Evolutionary conservation across 2,888 invertebrate genomes (phyloP).

Genomic region (Zelleria hepariella): DNA sequence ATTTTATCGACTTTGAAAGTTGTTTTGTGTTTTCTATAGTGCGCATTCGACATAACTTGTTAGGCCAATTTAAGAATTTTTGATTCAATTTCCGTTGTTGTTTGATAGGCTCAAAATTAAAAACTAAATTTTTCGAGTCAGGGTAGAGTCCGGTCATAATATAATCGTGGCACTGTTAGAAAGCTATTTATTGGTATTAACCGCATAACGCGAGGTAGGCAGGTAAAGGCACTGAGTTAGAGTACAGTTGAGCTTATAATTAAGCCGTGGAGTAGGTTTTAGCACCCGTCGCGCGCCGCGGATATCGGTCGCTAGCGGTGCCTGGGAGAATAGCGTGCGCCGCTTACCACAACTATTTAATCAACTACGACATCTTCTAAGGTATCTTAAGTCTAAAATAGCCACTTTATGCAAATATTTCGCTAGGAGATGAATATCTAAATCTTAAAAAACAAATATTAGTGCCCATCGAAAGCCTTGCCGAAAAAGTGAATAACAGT

Average conservation of each 20-base stretch:
- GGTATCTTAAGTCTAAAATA: background rate
- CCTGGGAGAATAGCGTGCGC: background rate
- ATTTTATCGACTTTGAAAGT: conserved; percentile 21
- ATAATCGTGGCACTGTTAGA: background rate
- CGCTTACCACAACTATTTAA: background rate
- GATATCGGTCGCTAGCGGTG: conserved; percentile 12
- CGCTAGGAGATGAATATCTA: background rate
- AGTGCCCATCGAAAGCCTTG: background rate
- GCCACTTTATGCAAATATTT: background rate
- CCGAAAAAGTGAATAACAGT: background rate
- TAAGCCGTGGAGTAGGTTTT: conserved; percentile 2
- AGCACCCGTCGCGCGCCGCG: conserved; percentile 1
- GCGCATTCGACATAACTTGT: conserved; percentile 1
- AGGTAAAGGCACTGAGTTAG: background rate
- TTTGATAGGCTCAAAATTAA: background rate
- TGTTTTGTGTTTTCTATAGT: conserved; percentile 15
- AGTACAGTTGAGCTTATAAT: conserved; percentile 1
- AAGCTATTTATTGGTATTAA: background rate
- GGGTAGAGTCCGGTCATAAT: background rate
- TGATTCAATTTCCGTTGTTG: background rate
- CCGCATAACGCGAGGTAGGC: background rate
- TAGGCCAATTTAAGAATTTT: background rate
- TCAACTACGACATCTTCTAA: conserved; percentile 1
- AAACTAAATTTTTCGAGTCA: background rate
- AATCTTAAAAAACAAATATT: background rate